A percentile compares a stretch with the other conserved stretches of the same genome.
Conservation (phyloP, 2,888 invertebrate genomes). For the Sinelater perroti region DNA sequence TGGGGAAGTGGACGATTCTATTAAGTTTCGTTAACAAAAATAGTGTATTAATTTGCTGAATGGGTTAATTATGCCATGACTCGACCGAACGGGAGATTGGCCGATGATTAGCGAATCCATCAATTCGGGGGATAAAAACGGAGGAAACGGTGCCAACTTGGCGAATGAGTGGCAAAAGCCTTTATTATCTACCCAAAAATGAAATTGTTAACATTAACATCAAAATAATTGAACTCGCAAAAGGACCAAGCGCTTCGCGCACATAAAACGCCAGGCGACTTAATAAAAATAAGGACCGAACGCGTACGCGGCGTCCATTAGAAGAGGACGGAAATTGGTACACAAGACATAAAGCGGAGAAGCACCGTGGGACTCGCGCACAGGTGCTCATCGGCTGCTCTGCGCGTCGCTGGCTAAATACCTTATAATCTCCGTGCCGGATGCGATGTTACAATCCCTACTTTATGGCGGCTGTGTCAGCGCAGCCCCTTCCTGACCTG, state of each 20-base stretch:
- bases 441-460: constrained; percentile 26
- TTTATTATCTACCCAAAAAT: too few species aligned
- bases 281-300: background rate
- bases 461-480: too few species aligned
- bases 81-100: too few species aligned
- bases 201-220: too few species aligned
- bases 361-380: constrained; percentile 51
- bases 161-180: too few species aligned
- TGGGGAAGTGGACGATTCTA: too few species aligned
- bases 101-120: too few species aligned
- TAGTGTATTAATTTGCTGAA: too few species aligned
- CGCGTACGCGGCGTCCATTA: background rate
- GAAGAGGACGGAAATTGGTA: constrained; percentile 9
- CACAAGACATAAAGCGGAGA: constrained; percentile 27
- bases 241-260: background rate
- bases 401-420: constrained; percentile 29
- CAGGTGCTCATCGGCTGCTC: constrained; percentile 46
- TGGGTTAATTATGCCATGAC: too few species aligned
- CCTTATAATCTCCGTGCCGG: constrained; percentile 33
- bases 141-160: too few species aligned
- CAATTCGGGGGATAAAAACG: too few species aligned
- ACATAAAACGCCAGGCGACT: background rate
- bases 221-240: background rate
- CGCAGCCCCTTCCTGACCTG: constrained; percentile 22
- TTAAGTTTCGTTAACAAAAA: too few species aligned